Evolutionary conservation across 2,797 vertebrate species (phyloP), one percentile per base, ranked within the genome.

Genomic region (Erithacus rubecula): DNA sequence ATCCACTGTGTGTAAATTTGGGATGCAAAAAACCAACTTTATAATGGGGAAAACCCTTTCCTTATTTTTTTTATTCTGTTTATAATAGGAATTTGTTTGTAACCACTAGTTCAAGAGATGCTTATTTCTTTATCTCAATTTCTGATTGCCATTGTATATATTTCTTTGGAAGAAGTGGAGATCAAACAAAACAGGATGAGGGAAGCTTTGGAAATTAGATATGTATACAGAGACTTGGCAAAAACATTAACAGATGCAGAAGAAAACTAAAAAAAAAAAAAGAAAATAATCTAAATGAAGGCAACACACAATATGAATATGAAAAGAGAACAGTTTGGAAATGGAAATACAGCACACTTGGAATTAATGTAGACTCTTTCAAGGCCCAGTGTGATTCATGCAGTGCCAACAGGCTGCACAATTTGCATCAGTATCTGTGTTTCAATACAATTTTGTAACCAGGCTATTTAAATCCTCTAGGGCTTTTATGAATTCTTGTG

Each of bases 261-360:
- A 46, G 34, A 81, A 94, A 70, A 87, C 14, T 43, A 5, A 30
- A 95, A 82, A 62, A 30, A 95, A 82, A 62, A 72, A 51, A 17
- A 22, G 11, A 67, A 49, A 94, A 83, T 72, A 64, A 91, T 69
- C 67, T 72, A 92, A 92, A 92, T 70, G 70, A 88, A 71, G 93
- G 49, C 53, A 93, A 90, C 29, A 93, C 55, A 13, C 67, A 81
- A 86, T 85, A 64, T 79, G 86, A 90, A 89, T 92, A 81, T 88
- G 89, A 83, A 94, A 95, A 94, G 85, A 65, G 26, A 93, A 89
- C 75, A 72, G 47, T 81, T 90, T 96, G 95, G 78, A 97, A 96
- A 95, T 93, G 87, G 92, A 83, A 96, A 94, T 91, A 44, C 41
- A 79, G 67, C 41, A 59, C 51, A 78, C 81, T 95, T 88, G 90